phyloP scores from a whole-genome alignment of 2,113 vertebrate species.

The Coturnix japonica region DNA sequence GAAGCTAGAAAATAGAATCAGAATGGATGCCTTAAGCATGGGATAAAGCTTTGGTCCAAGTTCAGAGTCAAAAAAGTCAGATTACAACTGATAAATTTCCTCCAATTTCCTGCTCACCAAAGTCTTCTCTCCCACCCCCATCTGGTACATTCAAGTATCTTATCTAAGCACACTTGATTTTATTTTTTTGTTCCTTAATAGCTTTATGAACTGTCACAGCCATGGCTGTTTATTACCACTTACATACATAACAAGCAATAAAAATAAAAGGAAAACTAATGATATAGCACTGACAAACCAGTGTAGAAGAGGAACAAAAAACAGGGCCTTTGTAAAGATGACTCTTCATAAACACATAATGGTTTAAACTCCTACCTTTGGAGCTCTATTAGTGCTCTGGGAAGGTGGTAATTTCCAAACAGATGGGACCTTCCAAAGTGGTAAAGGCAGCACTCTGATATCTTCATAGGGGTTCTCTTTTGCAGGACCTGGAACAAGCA shows the following conservation, averaged over 20 bases:
- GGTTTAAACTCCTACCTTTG: slow-evolving; percentile 72
- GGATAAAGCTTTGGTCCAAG: background rate
- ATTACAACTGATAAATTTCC: background rate
- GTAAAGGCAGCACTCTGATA: slow-evolving; percentile 81
- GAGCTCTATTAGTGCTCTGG: slow-evolving; percentile 73
- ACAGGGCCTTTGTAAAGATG: background rate
- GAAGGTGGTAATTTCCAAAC: slow-evolving; percentile 80
- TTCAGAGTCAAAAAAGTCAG: background rate
- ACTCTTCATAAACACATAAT: background rate
- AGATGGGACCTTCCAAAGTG: slow-evolving; percentile 82
- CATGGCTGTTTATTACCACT: background rate
- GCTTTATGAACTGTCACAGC: background rate
- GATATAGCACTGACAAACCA: background rate
- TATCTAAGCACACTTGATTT: background rate
- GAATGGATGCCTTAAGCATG: background rate
- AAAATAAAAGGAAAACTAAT: background rate
- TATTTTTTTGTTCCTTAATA: background rate
- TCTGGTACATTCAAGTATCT: background rate
- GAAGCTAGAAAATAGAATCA: slow-evolving; percentile 74
- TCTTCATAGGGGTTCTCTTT: slow-evolving; percentile 91
- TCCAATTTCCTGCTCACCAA: background rate
- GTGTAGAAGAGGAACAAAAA: background rate
- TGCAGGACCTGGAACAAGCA: slow-evolving; percentile 73
- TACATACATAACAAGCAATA: background rate
- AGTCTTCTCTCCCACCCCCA: background rate